Conservation (phyloP, 2,888 invertebrate genomes). For the Ophion ellenae region DNA sequence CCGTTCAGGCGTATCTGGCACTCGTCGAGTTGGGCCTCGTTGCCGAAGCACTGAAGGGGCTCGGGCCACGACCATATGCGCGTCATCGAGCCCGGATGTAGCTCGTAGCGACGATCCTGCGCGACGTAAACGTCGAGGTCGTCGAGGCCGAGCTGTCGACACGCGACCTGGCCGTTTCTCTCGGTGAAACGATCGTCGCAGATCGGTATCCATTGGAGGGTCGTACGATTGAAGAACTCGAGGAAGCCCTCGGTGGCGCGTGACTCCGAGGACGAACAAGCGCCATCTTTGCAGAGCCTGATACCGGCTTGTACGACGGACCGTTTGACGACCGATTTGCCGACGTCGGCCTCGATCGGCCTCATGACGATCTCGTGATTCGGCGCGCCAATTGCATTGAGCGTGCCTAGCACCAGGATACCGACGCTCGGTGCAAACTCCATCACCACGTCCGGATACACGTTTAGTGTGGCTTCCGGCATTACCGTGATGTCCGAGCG, state of each 20-base stretch:
- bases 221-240: constrained; percentile 97
- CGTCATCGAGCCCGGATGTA: constrained; percentile 94
- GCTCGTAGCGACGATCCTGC: constrained; percentile 93
- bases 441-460: constrained; percentile 94
- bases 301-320: constrained; percentile 85
- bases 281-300: constrained; percentile 91
- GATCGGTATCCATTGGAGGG: constrained; percentile 97
- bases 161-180: constrained; percentile 98
- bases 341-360: constrained; percentile 85
- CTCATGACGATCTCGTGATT: constrained; percentile 92
- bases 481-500: constrained; percentile 97
- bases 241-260: constrained; percentile 89
- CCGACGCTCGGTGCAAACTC: constrained; percentile 98
- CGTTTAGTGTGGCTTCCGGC: constrained; percentile 94
- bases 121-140: constrained; percentile 95
- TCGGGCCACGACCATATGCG: constrained; percentile 98
- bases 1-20: constrained; percentile 95
- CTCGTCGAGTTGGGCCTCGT: constrained; percentile 91
- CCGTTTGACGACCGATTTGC: constrained; percentile 80
- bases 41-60: constrained; percentile 92
- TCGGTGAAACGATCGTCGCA: constrained; percentile 98
- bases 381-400: constrained; percentile 92
- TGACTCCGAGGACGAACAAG: constrained; percentile 84
- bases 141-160: constrained; percentile 95
- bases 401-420: constrained; percentile 95